Conservation (phyloP, 2,888 invertebrate genomes). For the Dicyrtoma fusca region DNA sequence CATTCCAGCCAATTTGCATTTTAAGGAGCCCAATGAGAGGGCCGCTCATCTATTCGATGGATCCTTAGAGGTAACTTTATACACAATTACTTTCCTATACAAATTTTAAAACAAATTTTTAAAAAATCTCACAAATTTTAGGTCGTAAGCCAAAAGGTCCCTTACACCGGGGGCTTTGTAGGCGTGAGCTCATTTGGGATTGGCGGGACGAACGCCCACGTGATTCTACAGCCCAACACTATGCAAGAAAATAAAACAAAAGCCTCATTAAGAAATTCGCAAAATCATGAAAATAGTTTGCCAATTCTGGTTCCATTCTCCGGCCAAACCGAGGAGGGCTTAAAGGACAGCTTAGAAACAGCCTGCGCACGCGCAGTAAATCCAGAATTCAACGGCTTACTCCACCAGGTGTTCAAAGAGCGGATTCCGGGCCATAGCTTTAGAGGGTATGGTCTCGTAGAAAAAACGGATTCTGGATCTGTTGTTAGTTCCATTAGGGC, state of each 20-base stretch:
- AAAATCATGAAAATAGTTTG: neutral
- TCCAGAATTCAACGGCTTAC: conserved; percentile 43
- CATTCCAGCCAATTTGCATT: conserved; percentile 91
- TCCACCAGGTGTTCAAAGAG: conserved; percentile 58
- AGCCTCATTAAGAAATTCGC: no score
- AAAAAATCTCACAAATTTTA: neutral
- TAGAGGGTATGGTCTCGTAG: conserved; percentile 60
- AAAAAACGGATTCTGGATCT: no score
- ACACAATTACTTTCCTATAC: no score
- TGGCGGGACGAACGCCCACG: conserved; percentile 34
- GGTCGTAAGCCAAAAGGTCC: conserved; percentile 31
- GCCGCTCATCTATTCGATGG: conserved; percentile 87
- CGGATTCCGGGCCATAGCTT: conserved; percentile 61
- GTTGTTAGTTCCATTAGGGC: neutral
- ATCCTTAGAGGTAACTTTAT: conserved; percentile 68
- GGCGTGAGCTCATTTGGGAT: conserved; percentile 35
- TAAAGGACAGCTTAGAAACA: conserved; percentile 56
- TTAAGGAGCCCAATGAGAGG: conserved; percentile 78
- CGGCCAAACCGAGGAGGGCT: conserved; percentile 20
- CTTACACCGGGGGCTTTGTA: conserved; percentile 9
- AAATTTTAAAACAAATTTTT: neutral
- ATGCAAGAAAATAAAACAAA: no score
- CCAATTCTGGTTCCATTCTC: conserved; percentile 37
- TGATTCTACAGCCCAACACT: conserved; percentile 8
- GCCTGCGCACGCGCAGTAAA: conserved; percentile 51